Evolutionary conservation across 1,140 invertebrate genomes (phyloP), one percentile per base, ranked within the genome.

Genomic region (Parapsyche elsis): DNA sequence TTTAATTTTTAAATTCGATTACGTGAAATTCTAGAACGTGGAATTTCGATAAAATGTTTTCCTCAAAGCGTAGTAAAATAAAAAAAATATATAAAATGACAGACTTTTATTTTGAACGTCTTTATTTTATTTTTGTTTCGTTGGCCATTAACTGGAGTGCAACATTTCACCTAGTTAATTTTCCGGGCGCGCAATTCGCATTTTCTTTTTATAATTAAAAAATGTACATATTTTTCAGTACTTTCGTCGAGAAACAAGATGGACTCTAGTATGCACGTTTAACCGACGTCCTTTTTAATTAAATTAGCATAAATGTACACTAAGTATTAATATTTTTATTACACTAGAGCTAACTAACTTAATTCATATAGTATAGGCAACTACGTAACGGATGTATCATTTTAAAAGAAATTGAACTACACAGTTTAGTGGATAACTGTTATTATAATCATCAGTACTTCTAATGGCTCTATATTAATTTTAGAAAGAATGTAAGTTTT

Each of bases 131-230:
- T 61, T 19, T 61, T 2, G 0, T 61, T 61, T 61, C 19, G 16
- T 61, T 57, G 53, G n/a, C 57, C 57, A 19, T 61, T 61, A 61
- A 16, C 57, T 61, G 16, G 57, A 61, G 57, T 61, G 57, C 57
- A 61, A 61, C 57, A 61, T 61, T 61, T 61, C 57, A 61, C 57
- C 57, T 61, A 61, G 57, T 61, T 61, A 61, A 61, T 61, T 61
- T 61, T 16, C 57, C 57, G 57, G 57, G 9, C 16, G 57, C 30
- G 30, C 30, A 38, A 38, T 38, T 38, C 30, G 30, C 14, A 61
- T 61, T 61, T 61, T 61, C 57, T 61, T 61, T 38, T 38, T 38
- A 61, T 61, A 19, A 19, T 1, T 19, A 61, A 38, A 4, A 38
- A 4, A 38, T 38, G 7, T 38, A 38, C 7, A 38, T 38, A 38